Conservation (phyloP, 2,113 vertebrate species). For the Myotis yumanensis region DNA sequence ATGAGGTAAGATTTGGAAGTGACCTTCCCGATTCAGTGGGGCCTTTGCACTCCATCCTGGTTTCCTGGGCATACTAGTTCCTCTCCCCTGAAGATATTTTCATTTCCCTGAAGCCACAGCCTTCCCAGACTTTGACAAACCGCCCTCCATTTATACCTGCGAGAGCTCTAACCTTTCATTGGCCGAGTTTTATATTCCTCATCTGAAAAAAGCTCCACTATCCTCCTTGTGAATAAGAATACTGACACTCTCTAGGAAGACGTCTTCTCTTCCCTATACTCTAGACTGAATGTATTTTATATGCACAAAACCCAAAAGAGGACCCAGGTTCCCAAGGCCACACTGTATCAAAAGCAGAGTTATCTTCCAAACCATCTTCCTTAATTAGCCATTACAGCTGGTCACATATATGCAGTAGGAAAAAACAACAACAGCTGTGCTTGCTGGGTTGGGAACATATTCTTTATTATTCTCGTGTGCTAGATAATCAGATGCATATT, state of each 20-base stretch:
- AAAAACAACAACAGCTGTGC: background rate
- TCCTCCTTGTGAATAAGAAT: background rate
- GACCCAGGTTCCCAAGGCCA: background rate
- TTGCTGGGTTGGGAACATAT: background rate
- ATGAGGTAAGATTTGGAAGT: background rate
- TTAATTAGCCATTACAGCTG: background rate
- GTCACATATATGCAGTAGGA: background rate
- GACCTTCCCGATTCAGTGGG: background rate
- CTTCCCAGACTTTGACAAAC: background rate
- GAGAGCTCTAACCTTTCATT: fast-evolving
- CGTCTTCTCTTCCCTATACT: background rate
- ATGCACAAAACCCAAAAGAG: background rate
- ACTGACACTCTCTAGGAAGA: background rate
- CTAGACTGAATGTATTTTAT: background rate
- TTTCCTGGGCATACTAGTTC: background rate
- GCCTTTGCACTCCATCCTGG: fast-evolving
- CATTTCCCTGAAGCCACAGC: background rate
- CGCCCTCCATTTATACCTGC: background rate
- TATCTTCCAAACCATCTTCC: background rate
- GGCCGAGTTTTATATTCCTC: background rate
- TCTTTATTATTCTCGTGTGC: background rate
- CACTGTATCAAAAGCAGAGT: background rate
- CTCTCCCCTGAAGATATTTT: background rate
- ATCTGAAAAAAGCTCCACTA: background rate
- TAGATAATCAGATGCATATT: background rate